These are phyloP conservation scores for Charina bottae DNA, from an alignment of 2,113 vertebrate species.

Conservation along the genomic window DNA sequence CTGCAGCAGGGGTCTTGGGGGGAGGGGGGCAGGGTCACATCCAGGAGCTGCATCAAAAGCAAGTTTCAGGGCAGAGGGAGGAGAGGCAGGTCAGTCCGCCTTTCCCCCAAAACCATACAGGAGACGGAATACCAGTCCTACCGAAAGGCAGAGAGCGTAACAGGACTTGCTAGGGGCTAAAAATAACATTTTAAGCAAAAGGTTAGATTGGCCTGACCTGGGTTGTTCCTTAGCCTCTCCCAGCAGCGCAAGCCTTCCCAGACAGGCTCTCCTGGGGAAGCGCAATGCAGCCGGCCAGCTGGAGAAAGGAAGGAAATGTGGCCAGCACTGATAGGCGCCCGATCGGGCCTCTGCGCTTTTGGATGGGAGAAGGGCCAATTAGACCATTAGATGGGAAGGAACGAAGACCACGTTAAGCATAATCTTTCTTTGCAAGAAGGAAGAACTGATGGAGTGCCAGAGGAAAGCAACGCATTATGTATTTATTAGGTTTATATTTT, in stretches of 20 bases:
- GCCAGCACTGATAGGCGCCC: too few species aligned
- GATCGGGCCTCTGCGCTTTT: too few species aligned
- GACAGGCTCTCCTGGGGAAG: too few species aligned
- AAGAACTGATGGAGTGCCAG: background rate
- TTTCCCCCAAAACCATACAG: background rate
- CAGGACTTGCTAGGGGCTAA: too few species aligned
- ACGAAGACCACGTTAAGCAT: background rate
- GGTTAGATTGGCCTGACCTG: too few species aligned
- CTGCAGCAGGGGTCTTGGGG: background rate
- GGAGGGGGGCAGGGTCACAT: background rate
- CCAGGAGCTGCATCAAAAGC: background rate
- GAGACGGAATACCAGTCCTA: background rate
- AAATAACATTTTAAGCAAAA: too few species aligned
- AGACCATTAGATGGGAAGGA: background rate
- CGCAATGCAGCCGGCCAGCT: too few species aligned
- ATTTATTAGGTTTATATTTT: background rate
- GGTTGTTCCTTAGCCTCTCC: too few species aligned
- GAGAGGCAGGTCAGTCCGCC: background rate
- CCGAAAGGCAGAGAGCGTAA: background rate
- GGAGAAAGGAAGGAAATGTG: too few species aligned
- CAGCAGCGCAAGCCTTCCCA: too few species aligned
- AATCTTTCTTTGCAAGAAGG: background rate
- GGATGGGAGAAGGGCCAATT: too few species aligned
- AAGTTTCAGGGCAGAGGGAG: background rate
- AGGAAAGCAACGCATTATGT: background rate